Conservation (phyloP, 2,797 vertebrate species). For the Epinephelus awoara region DNA sequence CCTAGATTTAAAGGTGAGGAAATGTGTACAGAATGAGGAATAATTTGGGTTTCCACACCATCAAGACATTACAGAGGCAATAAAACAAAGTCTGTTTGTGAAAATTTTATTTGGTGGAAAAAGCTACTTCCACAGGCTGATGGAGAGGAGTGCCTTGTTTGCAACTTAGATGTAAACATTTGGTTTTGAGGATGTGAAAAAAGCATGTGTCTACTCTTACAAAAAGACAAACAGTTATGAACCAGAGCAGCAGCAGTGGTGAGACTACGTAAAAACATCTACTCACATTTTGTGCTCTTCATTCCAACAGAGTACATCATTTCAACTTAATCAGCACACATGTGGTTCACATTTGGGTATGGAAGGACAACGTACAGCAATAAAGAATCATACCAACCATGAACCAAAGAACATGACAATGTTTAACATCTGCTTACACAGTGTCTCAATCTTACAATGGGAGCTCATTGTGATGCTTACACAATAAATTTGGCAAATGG, state of each 20-base stretch:
- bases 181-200: conserved; percentile 25
- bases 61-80: background rate
- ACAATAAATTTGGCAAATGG: background rate
- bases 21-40: background rate
- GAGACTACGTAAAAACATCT: background rate
- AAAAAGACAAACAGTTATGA: conserved; percentile 20
- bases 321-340: conserved; percentile 9
- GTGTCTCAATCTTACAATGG: background rate
- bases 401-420: conserved; percentile 10
- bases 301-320: conserved; percentile 13
- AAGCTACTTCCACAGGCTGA: conserved; percentile 6
- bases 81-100: background rate
- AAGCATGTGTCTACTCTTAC: conserved; percentile 9
- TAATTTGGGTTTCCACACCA: background rate
- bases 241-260: conserved; percentile 13
- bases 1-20: conserved; percentile 24
- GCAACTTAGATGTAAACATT: conserved; percentile 53
- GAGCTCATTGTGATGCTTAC: background rate
- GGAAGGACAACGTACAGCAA: conserved; percentile 27
- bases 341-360: conserved; percentile 40
- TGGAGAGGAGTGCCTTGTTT: conserved; percentile 1
- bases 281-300: conserved; percentile 27
- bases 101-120: conserved; percentile 41
- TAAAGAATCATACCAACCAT: background rate
- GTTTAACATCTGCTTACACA: background rate